phyloP scores from a whole-genome alignment of 1,140 invertebrate genomes.

The Ruditapes philippinarum region DNA sequence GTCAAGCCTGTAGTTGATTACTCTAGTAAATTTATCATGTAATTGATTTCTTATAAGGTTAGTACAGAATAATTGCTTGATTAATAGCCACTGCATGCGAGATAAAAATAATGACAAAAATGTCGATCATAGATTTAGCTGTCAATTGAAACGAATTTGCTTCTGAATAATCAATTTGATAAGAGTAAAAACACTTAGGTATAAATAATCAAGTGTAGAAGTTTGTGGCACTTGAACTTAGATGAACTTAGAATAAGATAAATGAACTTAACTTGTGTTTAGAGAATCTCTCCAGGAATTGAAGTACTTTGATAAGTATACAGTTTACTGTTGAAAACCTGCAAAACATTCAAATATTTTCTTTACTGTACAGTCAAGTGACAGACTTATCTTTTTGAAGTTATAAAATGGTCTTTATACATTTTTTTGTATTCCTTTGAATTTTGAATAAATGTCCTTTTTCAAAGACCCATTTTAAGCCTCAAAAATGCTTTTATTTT shows the following conservation, averaged over 20 bases:
- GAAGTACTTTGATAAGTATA: too few relatives aligned
- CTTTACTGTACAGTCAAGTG: too few relatives aligned
- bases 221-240: neutral
- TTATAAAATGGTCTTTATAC: too few relatives aligned
- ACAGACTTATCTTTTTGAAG: too few relatives aligned
- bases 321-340: too few relatives aligned
- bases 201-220: neutral
- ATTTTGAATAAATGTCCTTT: too few relatives aligned
- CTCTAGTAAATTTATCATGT: constrained; percentile 1
- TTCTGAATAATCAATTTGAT: neutral
- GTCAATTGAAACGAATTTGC: neutral
- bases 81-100: neutral
- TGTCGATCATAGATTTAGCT: neutral
- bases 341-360: too few relatives aligned
- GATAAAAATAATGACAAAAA: constrained; percentile 8
- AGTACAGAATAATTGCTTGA: constrained; percentile 4
- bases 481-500: too few relatives aligned
- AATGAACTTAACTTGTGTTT: too few relatives aligned
- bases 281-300: too few relatives aligned
- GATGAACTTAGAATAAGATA: neutral
- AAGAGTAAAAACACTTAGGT: neutral
- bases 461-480: too few relatives aligned
- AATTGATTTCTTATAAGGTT: constrained; percentile 31
- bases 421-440: too few relatives aligned
- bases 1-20: neutral